Base-by-base conservation (phyloP, 2,888 invertebrate species). In the Zaprionus obscuricornis region DNA sequence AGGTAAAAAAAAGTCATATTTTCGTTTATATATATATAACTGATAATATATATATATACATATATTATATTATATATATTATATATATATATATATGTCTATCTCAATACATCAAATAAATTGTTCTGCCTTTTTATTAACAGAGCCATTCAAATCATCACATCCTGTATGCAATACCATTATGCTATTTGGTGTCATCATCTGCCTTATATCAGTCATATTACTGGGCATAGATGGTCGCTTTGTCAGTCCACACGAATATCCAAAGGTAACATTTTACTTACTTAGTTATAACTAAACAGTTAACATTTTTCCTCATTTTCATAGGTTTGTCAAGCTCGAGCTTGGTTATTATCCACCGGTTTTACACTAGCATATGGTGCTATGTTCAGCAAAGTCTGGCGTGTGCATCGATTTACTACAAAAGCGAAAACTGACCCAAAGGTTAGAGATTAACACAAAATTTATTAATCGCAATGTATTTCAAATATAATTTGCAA, bases 311-410 rank as follows among this genome's bases (percentile, higher is more conserved):
- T 46, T 33, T 13, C 5, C 43, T 20, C 90, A 75, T 76, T 90
- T 71, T 74, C 90, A 0, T 90, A 92, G 13, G 92, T 98, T 36
- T 99, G 99, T 89, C 98, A 98, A 87, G 94, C 97, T 0, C 92
- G 98, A 74, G 95, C 98, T 8, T 98, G 98, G 97, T 92, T 98
- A 26, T 92, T 99, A 26, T 96, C 97, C 16, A 93, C 96, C 42
- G 99, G 99, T 40, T 99, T 99, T 92, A 98, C 98, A 1, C 93
- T 99, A 84, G 97, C 97, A 2, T 99, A 98, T 89, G 99, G 99
- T 20, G 97, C 99, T 13, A 98, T 99, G 97, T 99, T 99, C 91
- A 97, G 98, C 79, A 99, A 99, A 93, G 98, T 99, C 49, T 99
- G 99, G 98, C 93, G 98, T 56, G 98, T 99, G 26, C 99, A 99